Evolutionary conservation across 2,888 invertebrate species (phyloP), one percentile per base, ranked within the genome.

Genomic region (Noctua comes): DNA sequence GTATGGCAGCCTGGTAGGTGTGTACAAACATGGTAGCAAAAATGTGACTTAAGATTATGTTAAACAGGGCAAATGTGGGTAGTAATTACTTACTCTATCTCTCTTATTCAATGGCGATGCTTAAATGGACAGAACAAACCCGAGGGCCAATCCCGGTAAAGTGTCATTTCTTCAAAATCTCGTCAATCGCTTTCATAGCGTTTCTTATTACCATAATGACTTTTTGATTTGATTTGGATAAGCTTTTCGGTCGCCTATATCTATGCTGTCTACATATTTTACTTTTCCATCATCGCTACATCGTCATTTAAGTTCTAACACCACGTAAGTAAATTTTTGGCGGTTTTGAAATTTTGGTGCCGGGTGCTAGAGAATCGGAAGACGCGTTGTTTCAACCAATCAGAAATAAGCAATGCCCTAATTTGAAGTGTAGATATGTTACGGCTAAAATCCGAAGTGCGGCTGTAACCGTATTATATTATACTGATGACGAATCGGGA

Each of bases 1-100:
- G 46, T 46, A 62, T 77, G 77, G 46, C 21, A 46, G 43, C 78
- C 71, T 78, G 78, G 84, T 84, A 73, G 68, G 27, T 79, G 54
- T 18, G 48, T 24, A 79, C 84, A 68, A 78, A 82, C 31, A 79
- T 21, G 40, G 46, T 64, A 5, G 48, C 16, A n/a, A 43, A 68
- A 71, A 57, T 36, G 68, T 36, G 31, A 77, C 59, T 27, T 40
- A 48, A 16, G 46, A 51, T 40, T 79, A 79, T 64, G 73, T 70
- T 82, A 82, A 76, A 36, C 43, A 36, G n/a, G 54, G 48, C 1
- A 31, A 78, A 77, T 36, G 77, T 31, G 21, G 43, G 48, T 51
- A n/a, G n/a, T 59, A n/a, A 51, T n/a, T 24, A n/a, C n/a, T n/a
- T n/a, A n/a, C n/a, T n/a, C n/a, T n/a, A n/a, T n/a, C n/a, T n/a